phyloP scores from a whole-genome alignment of 2,113 vertebrate genomes.

The Gavia stellata region DNA sequence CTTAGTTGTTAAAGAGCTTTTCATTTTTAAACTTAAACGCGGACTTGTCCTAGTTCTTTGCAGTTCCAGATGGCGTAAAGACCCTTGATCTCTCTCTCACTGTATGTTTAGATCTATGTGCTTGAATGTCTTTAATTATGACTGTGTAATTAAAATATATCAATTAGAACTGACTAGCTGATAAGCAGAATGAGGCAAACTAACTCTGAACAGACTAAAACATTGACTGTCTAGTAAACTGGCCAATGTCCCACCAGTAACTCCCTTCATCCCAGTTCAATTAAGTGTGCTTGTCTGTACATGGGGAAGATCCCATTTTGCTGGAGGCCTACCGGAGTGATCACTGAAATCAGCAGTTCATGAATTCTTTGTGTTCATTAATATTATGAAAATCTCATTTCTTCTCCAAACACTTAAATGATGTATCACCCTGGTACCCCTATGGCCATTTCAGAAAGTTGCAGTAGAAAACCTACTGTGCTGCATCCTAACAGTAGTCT shows the following conservation, averaged over 20 bases:
- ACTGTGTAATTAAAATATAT: background rate
- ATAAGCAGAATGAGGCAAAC: background rate
- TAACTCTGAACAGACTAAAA: background rate
- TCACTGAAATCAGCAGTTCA: background rate
- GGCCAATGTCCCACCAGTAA: background rate
- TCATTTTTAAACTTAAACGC: background rate
- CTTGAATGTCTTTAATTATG: background rate
- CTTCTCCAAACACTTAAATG: background rate
- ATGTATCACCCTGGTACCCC: background rate
- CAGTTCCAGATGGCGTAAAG: background rate
- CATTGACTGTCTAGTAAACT: background rate
- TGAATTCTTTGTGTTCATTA: background rate
- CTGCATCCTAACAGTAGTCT: background rate
- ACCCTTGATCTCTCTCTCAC: background rate
- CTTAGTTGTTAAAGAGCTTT: background rate
- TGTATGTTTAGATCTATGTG: background rate
- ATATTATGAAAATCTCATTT: background rate
- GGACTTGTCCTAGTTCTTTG: background rate
- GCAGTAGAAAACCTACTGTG: background rate
- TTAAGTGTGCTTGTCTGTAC: background rate
- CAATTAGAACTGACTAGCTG: background rate
- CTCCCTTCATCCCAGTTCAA: background rate
- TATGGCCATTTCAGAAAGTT: background rate
- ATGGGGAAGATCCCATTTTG: background rate
- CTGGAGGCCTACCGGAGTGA: background rate